phyloP scores from a whole-genome alignment of 1,140 invertebrate genomes.

The Maniola jurtina region DNA sequence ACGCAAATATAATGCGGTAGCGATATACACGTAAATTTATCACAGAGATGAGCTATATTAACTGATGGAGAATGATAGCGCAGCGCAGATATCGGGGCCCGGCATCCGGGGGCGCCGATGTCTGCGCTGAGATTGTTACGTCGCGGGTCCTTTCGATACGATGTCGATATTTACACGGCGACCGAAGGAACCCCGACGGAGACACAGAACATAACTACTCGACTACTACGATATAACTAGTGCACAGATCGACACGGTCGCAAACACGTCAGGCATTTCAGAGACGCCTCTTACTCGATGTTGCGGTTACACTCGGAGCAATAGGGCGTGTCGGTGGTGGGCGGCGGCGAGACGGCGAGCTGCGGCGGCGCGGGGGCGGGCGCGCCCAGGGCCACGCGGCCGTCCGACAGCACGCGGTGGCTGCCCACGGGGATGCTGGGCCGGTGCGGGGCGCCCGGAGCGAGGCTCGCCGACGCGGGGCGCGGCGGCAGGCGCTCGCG shows the following conservation, averaged over 20 bases:
- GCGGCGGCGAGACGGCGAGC: constrained; percentile 52
- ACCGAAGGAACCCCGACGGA: constrained; percentile 24
- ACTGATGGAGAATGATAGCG: not conserved
- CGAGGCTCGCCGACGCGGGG: constrained; percentile 39
- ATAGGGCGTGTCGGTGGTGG: constrained; percentile 79
- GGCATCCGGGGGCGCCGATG: not conserved
- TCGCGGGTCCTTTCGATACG: constrained; percentile 10
- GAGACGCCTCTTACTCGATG: constrained; percentile 84
- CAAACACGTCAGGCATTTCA: constrained; percentile 74
- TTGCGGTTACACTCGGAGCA: constrained; percentile 87
- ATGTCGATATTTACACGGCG: constrained; percentile 32
- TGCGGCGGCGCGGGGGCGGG: constrained; percentile 50
- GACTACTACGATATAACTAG: constrained; percentile 46
- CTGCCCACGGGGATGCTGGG: constrained; percentile 71
- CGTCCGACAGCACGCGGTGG: constrained; percentile 53
- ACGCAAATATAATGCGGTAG: constrained; percentile 11
- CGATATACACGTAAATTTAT: not conserved
- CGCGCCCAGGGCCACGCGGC: constrained; percentile 43
- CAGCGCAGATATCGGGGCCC: constrained; percentile 10
- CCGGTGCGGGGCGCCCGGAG: constrained; percentile 39
- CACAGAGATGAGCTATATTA: not conserved
- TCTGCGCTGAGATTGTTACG: constrained; percentile 5
- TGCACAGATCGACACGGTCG: constrained; percentile 73
- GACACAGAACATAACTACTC: constrained; percentile 28
- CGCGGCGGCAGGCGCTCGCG: constrained; percentile 41